Conservation (phyloP, 2,888 invertebrate species). For the Scelioninae gen. 1 region DNA sequence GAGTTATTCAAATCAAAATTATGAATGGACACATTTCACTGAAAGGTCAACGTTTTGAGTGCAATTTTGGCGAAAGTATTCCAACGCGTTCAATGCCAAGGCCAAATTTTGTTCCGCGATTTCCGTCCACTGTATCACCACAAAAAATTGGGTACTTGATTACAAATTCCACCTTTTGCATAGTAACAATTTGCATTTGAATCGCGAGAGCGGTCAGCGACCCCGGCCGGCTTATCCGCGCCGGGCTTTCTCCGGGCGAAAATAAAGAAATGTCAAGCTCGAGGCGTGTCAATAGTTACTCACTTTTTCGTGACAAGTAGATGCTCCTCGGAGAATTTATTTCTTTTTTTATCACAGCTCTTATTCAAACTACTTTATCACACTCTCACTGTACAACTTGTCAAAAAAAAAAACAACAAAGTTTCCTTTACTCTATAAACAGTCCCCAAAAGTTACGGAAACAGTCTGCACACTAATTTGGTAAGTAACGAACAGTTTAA, state of each 20-base stretch:
- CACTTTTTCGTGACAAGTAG: slow-evolving; percentile 19
- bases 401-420: too few relatives aligned
- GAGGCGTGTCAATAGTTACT: slow-evolving; percentile 24
- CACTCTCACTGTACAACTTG: slow-evolving; percentile 16
- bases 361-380: not conserved
- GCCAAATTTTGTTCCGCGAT: too few relatives aligned
- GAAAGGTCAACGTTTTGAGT: too few relatives aligned
- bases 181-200: slow-evolving; percentile 3
- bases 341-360: slow-evolving; percentile 21
- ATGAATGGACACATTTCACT: too few relatives aligned
- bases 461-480: not conserved
- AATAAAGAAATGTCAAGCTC: slow-evolving; percentile 18
- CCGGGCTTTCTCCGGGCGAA: slow-evolving; percentile 26
- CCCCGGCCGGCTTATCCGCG: slow-evolving; percentile 37
- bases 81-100: too few relatives aligned
- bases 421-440: too few relatives aligned
- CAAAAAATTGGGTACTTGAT: too few relatives aligned
- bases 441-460: not conserved
- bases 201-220: slow-evolving; percentile 42
- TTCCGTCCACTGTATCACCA: too few relatives aligned
- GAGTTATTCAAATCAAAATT: too few relatives aligned
- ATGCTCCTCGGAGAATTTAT: slow-evolving; percentile 6
- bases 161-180: not conserved
- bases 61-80: too few relatives aligned
- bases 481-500: not conserved